Base-by-base conservation (phyloP, 2,888 invertebrate species). In the Coleophora flavipennella region DNA sequence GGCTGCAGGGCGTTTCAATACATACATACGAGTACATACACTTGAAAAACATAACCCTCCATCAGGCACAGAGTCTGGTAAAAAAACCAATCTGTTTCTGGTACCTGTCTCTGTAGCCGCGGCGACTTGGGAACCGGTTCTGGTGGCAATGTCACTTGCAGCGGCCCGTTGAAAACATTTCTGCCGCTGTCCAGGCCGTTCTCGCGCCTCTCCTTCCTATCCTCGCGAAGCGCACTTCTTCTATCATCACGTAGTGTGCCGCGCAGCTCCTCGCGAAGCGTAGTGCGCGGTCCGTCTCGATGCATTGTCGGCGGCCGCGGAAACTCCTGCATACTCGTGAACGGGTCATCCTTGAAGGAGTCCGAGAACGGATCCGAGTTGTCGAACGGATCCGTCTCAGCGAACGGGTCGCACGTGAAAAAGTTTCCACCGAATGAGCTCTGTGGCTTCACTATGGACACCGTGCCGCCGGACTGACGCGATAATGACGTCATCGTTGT, bases 381-480 rank as follows among this genome's bases (percentile, higher is more conserved):
- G 57, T 91, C 92, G 67, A 93, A 92, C 32, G 92, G 92, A 74
- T 92, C 92, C 36, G 80, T 85, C 57, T 90, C 90, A 44, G 87
- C 88, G 70, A 90, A 90, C 37, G 90, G 90, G 68, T 90, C 90
- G 20, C 81, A 66, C 43, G 78, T 55, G 64, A 87, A 88, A 53
- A 85, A 75, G 48, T 61, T 63, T 20, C 63, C 59, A 35, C 65
- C 50, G 57, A 66, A 71, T 46, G 67, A 53, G n/a, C n/a, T n/a
- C n/a, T n/a, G n/a, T 42, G 58, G 65, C 49, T 73, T 74, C 42
- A 73, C 76, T 44, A 85, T 70, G 40, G 83, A 69, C 41, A 85
- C 85, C 42, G 85, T 70, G 26, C 85, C 85, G 46, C 85, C 85
- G 33, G 85, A 85, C 46, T 85, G 84, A 3, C 83, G 62, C 44